These are phyloP conservation scores for Drosophila lowei DNA, from an alignment of 1,140 invertebrate genomes.

Conservation along the genomic window DNA sequence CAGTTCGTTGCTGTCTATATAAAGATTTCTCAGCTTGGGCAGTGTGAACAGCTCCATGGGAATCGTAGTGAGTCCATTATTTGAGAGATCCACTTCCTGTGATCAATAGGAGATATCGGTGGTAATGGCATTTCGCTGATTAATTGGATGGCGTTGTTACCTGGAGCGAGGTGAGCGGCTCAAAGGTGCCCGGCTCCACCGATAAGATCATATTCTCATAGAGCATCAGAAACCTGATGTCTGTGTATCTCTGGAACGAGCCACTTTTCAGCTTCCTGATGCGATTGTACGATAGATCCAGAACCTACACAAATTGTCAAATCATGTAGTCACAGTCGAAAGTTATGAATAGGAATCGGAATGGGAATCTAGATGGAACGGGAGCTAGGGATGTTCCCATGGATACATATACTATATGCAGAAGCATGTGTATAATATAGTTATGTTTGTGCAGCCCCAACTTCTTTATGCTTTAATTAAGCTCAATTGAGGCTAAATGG, in stretches of 20 bases:
- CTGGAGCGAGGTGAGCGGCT: constrained; percentile 83
- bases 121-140: constrained; percentile 22
- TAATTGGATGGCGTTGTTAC: constrained; percentile 61
- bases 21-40: constrained; percentile 85
- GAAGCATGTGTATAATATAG: constrained; percentile 27
- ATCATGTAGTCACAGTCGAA: constrained; percentile 25
- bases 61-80: constrained; percentile 85
- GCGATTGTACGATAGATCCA: constrained; percentile 87
- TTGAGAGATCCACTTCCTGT: constrained; percentile 85
- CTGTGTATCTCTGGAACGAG: constrained; percentile 85
- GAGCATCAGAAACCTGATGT: constrained; percentile 85
- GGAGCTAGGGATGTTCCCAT: constrained; percentile 6
- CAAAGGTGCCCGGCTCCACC: constrained; percentile 85
- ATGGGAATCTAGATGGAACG: background rate
- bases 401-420: background rate
- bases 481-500: constrained; percentile 63
- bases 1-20: constrained; percentile 85
- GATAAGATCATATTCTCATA: constrained; percentile 86
- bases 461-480: constrained; percentile 81
- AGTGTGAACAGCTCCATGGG: constrained; percentile 85
- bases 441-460: constrained; percentile 32
- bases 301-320: constrained; percentile 83
- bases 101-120: background rate
- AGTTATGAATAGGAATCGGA: constrained; percentile 36
- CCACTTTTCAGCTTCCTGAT: constrained; percentile 84